Evolutionary conservation across 2,888 invertebrate genomes (phyloP).

Genomic region (Dryococelus australis): DNA sequence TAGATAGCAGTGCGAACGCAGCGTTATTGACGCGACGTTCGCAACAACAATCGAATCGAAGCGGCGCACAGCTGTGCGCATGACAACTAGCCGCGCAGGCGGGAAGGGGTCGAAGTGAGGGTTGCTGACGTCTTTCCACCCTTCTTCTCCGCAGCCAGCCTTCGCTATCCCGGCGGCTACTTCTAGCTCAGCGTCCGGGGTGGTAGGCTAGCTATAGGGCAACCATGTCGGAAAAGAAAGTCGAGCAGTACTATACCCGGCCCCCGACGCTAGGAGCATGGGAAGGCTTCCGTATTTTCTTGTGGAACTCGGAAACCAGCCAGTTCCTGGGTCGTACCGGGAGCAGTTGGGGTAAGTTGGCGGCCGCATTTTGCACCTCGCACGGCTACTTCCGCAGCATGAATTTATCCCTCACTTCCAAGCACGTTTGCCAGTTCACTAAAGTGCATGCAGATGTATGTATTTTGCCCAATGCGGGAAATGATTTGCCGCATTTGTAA

Average conservation of each 20-base stretch:
- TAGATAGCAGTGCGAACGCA: background rate
- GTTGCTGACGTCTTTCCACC: background rate
- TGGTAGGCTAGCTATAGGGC: background rate
- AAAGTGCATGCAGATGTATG: background rate
- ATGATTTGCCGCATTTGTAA: background rate
- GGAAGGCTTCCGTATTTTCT: constrained; percentile 84
- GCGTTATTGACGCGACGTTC: background rate
- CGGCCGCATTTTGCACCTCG: background rate
- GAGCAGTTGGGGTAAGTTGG: constrained; percentile 91
- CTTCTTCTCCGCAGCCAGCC: background rate
- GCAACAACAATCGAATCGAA: too few species aligned
- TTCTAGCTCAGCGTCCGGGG: background rate
- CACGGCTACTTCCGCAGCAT: background rate
- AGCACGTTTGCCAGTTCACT: background rate
- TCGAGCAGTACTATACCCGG: constrained; percentile 75
- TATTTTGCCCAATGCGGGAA: background rate
- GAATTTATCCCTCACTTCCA: background rate
- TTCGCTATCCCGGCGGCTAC: constrained; percentile 21
- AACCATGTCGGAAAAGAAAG: constrained; percentile 78
- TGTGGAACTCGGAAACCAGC: constrained; percentile 92
- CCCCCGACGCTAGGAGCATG: constrained; percentile 84
- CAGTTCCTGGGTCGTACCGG: constrained; percentile 92
- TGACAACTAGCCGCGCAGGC: background rate
- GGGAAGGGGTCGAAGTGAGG: background rate
- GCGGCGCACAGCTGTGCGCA: background rate